These are phyloP conservation scores for Nymphalis io DNA, from an alignment of 1,140 invertebrate genomes.

Conservation along the genomic window DNA sequence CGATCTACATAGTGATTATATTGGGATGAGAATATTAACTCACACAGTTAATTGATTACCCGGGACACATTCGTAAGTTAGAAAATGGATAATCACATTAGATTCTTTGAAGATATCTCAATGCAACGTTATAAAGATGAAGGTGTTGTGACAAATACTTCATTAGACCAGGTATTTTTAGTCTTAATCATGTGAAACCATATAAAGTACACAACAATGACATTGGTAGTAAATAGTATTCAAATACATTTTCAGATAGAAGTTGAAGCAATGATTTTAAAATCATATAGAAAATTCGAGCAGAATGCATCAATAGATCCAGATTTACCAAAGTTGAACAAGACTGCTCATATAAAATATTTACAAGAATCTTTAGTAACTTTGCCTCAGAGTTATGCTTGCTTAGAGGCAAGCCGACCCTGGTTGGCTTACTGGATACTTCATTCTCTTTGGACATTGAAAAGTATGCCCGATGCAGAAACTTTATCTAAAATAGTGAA, in stretches of 20 bases:
- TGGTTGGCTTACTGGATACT: slow-evolving; percentile 98
- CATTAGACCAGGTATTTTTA: slow-evolving; percentile 81
- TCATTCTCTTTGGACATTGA: slow-evolving; percentile 92
- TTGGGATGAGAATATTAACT: slow-evolving; percentile 18
- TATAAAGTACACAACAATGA: not conserved
- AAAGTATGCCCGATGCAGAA: slow-evolving; percentile 85
- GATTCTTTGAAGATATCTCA: slow-evolving; percentile 60
- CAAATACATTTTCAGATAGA: slow-evolving; percentile 80
- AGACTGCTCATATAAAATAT: slow-evolving; percentile 85
- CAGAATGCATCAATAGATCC: slow-evolving; percentile 80
- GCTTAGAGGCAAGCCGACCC: slow-evolving; percentile 95
- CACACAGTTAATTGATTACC: not conserved
- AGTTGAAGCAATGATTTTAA: slow-evolving; percentile 84
- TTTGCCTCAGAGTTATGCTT: slow-evolving; percentile 87
- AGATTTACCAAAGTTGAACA: slow-evolving; percentile 84
- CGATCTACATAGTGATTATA: slow-evolving; percentile 17
- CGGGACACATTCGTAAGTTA: not conserved
- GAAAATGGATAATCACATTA: slow-evolving; percentile 63
- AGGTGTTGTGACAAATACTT: slow-evolving; percentile 77
- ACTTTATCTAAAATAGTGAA: slow-evolving; percentile 85
- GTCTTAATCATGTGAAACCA: not conserved
- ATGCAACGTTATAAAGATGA: slow-evolving; percentile 72
- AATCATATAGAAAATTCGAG: slow-evolving; percentile 84
- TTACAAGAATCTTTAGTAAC: slow-evolving; percentile 86
- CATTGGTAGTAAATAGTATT: no score